phyloP scores from a whole-genome alignment of 2,113 vertebrate genomes.

The Phrynosoma blainvillii region DNA sequence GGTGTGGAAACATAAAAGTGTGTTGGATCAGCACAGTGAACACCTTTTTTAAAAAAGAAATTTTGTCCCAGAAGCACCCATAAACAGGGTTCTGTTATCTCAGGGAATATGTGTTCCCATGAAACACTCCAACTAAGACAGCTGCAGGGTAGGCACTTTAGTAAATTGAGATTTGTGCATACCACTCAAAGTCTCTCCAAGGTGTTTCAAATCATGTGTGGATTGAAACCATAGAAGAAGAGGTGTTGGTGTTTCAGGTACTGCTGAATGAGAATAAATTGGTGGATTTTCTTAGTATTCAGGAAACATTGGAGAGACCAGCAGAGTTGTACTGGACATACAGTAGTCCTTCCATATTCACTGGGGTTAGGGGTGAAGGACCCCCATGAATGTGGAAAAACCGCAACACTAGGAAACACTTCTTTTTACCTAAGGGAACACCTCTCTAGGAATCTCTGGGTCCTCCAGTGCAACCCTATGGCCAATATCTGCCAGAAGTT shows the following conservation, averaged over 20 bases:
- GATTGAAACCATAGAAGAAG: conserved; percentile 9
- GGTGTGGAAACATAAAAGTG: too few relatives aligned
- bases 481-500: too few relatives aligned
- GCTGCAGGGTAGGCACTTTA: too few relatives aligned
- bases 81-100: not conserved
- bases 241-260: conserved; percentile 9
- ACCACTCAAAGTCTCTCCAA: not conserved
- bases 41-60: not conserved
- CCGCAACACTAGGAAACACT: too few relatives aligned
- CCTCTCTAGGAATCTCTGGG: too few relatives aligned
- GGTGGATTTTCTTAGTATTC: conserved; percentile 27
- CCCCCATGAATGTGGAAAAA: too few relatives aligned
- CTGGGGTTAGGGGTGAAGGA: too few relatives aligned
- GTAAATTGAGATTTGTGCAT: not conserved
- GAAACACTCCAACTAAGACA: not conserved
- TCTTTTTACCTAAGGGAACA: too few relatives aligned
- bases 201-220: not conserved
- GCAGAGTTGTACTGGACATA: conserved; percentile 14
- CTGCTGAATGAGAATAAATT: conserved; percentile 13
- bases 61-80: not conserved
- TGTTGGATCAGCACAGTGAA: not conserved
- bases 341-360: too few relatives aligned
- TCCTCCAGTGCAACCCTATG: too few relatives aligned
- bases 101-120: not conserved
- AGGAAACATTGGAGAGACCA: not conserved